Conservation (phyloP, 53 echinoderm and acorn worm species). For the Echinarachnius parma region DNA sequence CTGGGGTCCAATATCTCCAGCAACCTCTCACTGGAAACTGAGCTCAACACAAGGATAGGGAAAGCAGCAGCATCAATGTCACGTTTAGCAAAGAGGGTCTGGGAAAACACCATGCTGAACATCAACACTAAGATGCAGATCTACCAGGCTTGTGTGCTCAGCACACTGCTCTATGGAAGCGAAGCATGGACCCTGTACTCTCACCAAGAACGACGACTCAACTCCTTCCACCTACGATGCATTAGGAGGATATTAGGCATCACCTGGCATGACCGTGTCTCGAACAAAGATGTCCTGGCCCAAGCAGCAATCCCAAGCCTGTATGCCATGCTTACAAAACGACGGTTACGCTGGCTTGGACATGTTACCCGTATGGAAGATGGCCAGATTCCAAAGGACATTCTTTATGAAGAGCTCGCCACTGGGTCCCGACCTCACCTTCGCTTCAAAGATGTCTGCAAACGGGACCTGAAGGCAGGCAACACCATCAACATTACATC, state of each 20-base stretch:
- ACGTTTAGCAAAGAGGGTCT: slow-evolving; percentile 17
- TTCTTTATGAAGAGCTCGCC: slow-evolving; percentile 44
- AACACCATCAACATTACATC: slow-evolving; percentile 23
- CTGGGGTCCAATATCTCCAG: slow-evolving; percentile 44
- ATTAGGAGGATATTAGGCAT: slow-evolving; percentile 27
- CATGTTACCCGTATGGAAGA: slow-evolving; percentile 52
- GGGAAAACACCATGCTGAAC: slow-evolving; percentile 29
- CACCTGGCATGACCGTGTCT: slow-evolving; percentile 44
- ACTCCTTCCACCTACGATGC: slow-evolving; percentile 37
- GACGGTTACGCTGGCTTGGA: slow-evolving; percentile 35
- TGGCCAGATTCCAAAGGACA: slow-evolving; percentile 49
- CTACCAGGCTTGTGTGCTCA: slow-evolving; percentile 26
- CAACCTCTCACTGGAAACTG: slow-evolving; percentile 39
- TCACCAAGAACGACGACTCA: slow-evolving; percentile 22
- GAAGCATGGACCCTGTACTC: slow-evolving; percentile 26
- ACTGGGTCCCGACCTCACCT: slow-evolving; percentile 34
- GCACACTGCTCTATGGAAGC: slow-evolving; percentile 45
- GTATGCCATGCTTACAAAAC: slow-evolving; percentile 30
- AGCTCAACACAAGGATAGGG: slow-evolving; percentile 16
- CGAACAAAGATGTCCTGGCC: slow-evolving; percentile 19
- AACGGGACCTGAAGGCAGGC: slow-evolving; percentile 48
- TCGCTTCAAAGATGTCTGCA: slow-evolving; percentile 47
- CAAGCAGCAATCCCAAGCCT: slow-evolving; percentile 1
- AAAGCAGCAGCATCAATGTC: slow-evolving; percentile 32
- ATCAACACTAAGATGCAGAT: slow-evolving; percentile 28